A percentile compares a stretch with the other conserved stretches of the same genome.
Evolutionary conservation across 2,113 vertebrate genomes (phyloP).

Genomic region (Oenanthe oenanthe): DNA sequence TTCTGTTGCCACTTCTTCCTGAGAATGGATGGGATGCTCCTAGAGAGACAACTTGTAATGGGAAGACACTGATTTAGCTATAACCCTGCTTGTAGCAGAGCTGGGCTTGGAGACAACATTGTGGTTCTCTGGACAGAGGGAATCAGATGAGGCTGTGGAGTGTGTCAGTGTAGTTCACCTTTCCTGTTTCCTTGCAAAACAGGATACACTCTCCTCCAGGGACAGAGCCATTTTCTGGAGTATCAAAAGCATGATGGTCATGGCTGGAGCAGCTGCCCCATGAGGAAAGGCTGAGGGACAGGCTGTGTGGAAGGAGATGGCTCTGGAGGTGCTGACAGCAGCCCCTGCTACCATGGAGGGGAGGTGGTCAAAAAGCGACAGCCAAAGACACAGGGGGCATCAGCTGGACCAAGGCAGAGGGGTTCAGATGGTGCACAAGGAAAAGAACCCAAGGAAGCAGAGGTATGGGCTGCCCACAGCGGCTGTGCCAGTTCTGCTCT

Average conservation of each 20-base stretch:
- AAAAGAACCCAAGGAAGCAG: background rate
- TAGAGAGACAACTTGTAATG: background rate
- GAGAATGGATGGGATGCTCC: background rate
- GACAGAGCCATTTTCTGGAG: background rate
- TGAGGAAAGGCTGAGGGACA: rapidly evolving
- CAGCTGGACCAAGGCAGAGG: background rate
- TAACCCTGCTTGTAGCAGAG: background rate
- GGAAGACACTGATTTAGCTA: background rate
- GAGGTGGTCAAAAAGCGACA: background rate
- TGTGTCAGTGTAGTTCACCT: background rate
- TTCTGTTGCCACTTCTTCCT: background rate
- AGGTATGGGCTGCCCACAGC: background rate
- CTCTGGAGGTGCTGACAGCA: background rate
- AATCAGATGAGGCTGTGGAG: background rate
- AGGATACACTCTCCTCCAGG: background rate
- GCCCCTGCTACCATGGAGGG: rapidly evolving
- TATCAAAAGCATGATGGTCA: background rate
- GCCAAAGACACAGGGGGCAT: background rate
- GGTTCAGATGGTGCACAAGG: rapidly evolving
- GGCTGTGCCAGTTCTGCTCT: background rate
- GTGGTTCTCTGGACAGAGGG: rapidly evolving
- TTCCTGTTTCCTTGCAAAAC: background rate
- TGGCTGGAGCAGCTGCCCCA: rapidly evolving
- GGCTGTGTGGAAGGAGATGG: background rate
- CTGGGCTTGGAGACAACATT: rapidly evolving